Conservation (phyloP, 2,888 invertebrate genomes). For the Flexamia atlantica region DNA sequence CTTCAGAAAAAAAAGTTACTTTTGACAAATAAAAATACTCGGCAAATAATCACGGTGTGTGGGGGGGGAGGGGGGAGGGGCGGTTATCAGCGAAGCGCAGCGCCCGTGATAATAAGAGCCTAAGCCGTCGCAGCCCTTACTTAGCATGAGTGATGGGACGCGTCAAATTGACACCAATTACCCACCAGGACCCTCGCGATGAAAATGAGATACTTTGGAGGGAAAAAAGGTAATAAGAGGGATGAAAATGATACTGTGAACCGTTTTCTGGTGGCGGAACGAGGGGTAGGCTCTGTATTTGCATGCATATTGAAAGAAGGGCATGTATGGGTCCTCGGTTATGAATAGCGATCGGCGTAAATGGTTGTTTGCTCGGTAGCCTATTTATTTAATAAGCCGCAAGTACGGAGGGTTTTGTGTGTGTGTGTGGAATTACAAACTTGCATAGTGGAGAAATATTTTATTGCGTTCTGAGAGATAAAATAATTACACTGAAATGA, state of each 20-base stretch:
- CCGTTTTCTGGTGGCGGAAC: slow-evolving; percentile 64
- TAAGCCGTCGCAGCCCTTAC: slow-evolving; percentile 58
- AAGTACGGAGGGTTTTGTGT: neutral
- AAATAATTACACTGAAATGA: no score
- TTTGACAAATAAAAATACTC: neutral
- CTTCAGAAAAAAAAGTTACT: neutral
- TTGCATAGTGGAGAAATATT: no score
- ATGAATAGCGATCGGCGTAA: slow-evolving; percentile 58
- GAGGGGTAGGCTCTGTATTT: slow-evolving; percentile 61
- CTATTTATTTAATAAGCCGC: slow-evolving; percentile 29
- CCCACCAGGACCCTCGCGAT: slow-evolving; percentile 58
- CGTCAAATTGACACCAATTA: slow-evolving; percentile 66
- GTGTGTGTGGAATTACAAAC: no score
- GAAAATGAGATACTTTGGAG: slow-evolving; percentile 65
- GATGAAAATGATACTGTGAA: slow-evolving; percentile 65
- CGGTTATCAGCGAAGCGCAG: slow-evolving; percentile 52
- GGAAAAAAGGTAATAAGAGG: slow-evolving; percentile 65
- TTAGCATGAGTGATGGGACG: slow-evolving; percentile 64
- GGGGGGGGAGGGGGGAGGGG: slow-evolving; percentile 35
- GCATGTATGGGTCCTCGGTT: slow-evolving; percentile 48
- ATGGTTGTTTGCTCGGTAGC: slow-evolving; percentile 13
- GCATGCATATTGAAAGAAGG: slow-evolving; percentile 67
- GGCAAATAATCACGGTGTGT: slow-evolving; percentile 23
- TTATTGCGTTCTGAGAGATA: no score
- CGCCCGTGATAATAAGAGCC: slow-evolving; percentile 53